Evolutionary conservation across 2,797 vertebrate genomes (phyloP).

Genomic region (Dryobates pubescens): DNA sequence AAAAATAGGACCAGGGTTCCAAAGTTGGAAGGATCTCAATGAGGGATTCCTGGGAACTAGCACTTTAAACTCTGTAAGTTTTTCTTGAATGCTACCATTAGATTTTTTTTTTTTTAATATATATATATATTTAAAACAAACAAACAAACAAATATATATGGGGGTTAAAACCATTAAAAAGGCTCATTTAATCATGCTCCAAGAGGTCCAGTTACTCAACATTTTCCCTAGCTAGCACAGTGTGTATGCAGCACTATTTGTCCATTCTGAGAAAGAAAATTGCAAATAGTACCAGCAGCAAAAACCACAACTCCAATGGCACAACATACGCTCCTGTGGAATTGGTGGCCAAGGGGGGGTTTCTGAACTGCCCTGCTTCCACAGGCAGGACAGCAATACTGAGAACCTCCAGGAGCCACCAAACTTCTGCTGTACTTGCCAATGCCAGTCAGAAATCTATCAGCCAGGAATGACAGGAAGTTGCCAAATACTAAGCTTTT

Average conservation of each 20-base stretch:
- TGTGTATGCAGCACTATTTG: not conserved
- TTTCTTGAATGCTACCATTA: not conserved
- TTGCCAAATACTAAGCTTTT: not conserved
- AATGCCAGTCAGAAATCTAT: not conserved
- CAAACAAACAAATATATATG: too few relatives aligned
- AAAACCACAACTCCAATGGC: not conserved
- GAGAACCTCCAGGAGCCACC: not conserved
- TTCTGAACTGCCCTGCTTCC: not conserved
- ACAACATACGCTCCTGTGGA: not conserved
- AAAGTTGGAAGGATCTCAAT: not conserved
- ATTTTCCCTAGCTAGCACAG: not conserved
- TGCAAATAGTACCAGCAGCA: not conserved
- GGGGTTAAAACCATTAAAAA: not conserved
- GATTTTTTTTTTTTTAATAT: not conserved
- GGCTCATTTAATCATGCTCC: not conserved
- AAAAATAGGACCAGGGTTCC: not conserved
- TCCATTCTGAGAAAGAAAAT: not conserved
- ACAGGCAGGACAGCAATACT: not conserved
- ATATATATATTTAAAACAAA: too few relatives aligned
- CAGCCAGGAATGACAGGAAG: not conserved
- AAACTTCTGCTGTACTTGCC: not conserved
- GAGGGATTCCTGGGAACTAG: not conserved
- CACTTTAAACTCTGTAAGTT: not conserved
- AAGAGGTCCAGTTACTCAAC: not conserved
- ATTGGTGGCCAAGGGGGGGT: not conserved